phyloP scores from a whole-genome alignment of 2,113 vertebrate genomes.

The Ctenomys sociabilis region DNA sequence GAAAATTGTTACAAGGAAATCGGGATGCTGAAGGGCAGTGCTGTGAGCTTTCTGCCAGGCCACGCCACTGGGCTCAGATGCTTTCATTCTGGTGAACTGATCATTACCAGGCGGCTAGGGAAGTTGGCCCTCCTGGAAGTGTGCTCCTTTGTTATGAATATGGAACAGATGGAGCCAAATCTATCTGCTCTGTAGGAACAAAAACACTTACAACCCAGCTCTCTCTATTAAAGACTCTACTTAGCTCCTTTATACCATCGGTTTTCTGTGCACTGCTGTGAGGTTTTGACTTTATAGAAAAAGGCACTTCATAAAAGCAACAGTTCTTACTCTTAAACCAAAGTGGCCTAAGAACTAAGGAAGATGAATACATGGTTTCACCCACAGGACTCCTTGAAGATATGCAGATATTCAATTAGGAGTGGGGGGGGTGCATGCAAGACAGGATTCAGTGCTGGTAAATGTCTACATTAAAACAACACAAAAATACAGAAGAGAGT shows the following conservation, averaged over 20 bases:
- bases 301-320: slow-evolving; percentile 88
- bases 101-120: slow-evolving; percentile 87
- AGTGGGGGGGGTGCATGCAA: too few species aligned
- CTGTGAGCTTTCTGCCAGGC: slow-evolving; percentile 78
- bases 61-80: slow-evolving; percentile 84
- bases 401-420: slow-evolving; percentile 88
- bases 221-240: slow-evolving; percentile 89
- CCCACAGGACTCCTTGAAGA: slow-evolving; percentile 81
- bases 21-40: slow-evolving; percentile 72
- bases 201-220: slow-evolving; percentile 89
- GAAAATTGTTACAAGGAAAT: slow-evolving; percentile 77
- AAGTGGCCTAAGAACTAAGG: slow-evolving; percentile 86
- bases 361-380: slow-evolving; percentile 86
- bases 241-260: slow-evolving; percentile 88
- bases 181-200: slow-evolving; percentile 90
- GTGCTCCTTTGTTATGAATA: slow-evolving; percentile 93
- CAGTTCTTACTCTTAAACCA: slow-evolving; percentile 87
- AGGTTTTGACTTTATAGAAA: slow-evolving; percentile 90
- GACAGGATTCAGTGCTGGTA: slow-evolving; percentile 65
- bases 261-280: slow-evolving; percentile 90
- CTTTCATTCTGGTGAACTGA: slow-evolving; percentile 88
- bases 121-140: slow-evolving; percentile 87
- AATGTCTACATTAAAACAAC: slow-evolving; percentile 75
- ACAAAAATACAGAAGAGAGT: slow-evolving; percentile 70
- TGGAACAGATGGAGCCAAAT: slow-evolving; percentile 92